Conservation (phyloP, 2,888 invertebrate species). For the Drosophila kokeensis region DNA sequence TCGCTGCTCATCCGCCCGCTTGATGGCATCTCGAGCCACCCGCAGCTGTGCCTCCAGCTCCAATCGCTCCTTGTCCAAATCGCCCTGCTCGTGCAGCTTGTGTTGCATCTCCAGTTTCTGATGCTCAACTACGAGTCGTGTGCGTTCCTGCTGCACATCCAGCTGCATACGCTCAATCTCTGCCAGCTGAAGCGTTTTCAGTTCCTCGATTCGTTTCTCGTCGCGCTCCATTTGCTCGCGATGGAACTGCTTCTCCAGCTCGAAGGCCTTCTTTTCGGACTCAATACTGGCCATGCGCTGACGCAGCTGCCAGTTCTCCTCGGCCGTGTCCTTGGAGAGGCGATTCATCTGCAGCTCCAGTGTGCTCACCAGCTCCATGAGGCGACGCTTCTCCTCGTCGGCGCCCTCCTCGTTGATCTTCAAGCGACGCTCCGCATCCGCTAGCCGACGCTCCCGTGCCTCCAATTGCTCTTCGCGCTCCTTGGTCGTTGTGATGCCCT, state of each 20-base stretch:
- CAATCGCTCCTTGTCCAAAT: conserved; percentile 71
- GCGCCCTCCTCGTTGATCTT: conserved; percentile 77
- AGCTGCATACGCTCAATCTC: conserved; percentile 78
- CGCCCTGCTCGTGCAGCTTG: conserved; percentile 67
- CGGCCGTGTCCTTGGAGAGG: conserved; percentile 82
- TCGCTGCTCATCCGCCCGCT: conserved; percentile 83
- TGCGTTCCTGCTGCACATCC: conserved; percentile 82
- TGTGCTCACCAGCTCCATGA: conserved; percentile 84
- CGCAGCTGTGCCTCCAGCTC: conserved; percentile 83
- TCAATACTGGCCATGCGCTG: conserved; percentile 84
- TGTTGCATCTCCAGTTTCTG: conserved; percentile 81
- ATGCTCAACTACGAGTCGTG: conserved; percentile 75
- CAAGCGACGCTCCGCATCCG: conserved; percentile 80
- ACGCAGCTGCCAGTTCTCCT: conserved; percentile 84
- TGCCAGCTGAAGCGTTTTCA: conserved; percentile 80
- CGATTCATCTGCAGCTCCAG: conserved; percentile 82
- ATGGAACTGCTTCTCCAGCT: conserved; percentile 81
- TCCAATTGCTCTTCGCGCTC: conserved; percentile 81
- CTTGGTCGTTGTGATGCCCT: conserved; percentile 76
- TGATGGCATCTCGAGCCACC: conserved; percentile 84
- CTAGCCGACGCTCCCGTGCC: conserved; percentile 77
- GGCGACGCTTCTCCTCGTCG: conserved; percentile 81
- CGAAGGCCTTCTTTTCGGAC: conserved; percentile 82
- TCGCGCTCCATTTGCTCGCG: conserved; percentile 83
- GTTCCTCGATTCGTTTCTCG: conserved; percentile 83